A percentile compares a stretch with the other conserved stretches of the same genome.
phyloP scores from a whole-genome alignment of 1,140 invertebrate species.

The Drosophila saltans region DNA sequence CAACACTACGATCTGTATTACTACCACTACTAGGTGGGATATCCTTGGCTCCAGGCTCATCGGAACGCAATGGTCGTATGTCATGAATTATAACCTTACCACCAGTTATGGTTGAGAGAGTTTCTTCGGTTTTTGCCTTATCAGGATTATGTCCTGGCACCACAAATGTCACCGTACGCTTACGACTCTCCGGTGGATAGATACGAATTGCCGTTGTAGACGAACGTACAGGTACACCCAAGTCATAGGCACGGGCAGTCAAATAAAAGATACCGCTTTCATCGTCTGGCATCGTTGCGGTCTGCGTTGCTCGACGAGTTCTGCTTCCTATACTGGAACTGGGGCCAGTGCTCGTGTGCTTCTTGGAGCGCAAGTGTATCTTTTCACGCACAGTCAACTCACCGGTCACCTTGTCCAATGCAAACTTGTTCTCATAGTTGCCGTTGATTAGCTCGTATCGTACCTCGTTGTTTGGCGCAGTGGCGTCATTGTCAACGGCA shows the following conservation, averaged over 20 bases:
- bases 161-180: conserved; percentile 90
- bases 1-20: conserved; percentile 87
- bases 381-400: conserved; percentile 84
- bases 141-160: conserved; percentile 89
- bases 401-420: conserved; percentile 90
- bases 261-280: conserved; percentile 86
- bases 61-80: conserved; percentile 87
- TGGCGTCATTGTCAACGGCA: conserved; percentile 92
- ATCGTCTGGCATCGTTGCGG: conserved; percentile 46
- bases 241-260: conserved; percentile 90
- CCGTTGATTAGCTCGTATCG: conserved; percentile 92
- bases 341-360: conserved; percentile 75
- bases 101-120: conserved; percentile 90
- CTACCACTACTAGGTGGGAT: conserved; percentile 54
- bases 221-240: conserved; percentile 90
- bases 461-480: conserved; percentile 93
- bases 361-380: conserved; percentile 67
- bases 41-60: conserved; percentile 73
- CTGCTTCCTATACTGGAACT: not conserved
- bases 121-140: conserved; percentile 88
- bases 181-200: conserved; percentile 87
- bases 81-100: conserved; percentile 89
- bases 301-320: conserved; percentile 58
- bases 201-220: conserved; percentile 87
- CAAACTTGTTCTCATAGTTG: conserved; percentile 91